Conservation (phyloP, 2,113 vertebrate species). For the Neogobius melanostomus region DNA sequence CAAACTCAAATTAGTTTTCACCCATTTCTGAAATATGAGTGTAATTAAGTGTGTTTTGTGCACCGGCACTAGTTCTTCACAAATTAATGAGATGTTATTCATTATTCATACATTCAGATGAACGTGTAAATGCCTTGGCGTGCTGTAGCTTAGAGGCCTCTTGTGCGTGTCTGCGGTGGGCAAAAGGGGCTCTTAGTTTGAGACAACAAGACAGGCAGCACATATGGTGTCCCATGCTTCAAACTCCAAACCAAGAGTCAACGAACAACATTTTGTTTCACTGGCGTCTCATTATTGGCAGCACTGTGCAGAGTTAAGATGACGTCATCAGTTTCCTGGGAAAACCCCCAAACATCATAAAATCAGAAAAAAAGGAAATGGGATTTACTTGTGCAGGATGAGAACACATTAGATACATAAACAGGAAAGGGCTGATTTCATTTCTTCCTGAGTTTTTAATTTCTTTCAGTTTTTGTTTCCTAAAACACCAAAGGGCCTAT, state of each 20-base stretch:
- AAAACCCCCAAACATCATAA: slow-evolving; percentile 17
- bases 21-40: slow-evolving; percentile 75
- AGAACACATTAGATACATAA: too few species aligned
- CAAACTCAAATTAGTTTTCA: slow-evolving; percentile 74
- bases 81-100: slow-evolving; percentile 71
- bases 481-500: too few species aligned
- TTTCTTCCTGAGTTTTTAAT: too few species aligned
- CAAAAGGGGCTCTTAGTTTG: slow-evolving; percentile 21
- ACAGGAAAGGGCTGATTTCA: too few species aligned
- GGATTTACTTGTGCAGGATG: slow-evolving; percentile 2
- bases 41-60: slow-evolving; percentile 72
- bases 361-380: neutral
- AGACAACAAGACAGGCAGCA: slow-evolving; percentile 13
- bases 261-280: too few species aligned
- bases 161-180: slow-evolving; percentile 27
- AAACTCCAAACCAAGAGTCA: too few species aligned
- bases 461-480: too few species aligned
- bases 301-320: slow-evolving; percentile 3
- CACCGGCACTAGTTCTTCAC: slow-evolving; percentile 58
- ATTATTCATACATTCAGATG: slow-evolving; percentile 74
- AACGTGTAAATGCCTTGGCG: slow-evolving; percentile 66
- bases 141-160: slow-evolving; percentile 43
- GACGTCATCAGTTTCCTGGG: slow-evolving; percentile 20
- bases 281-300: neutral
- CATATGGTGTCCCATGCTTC: neutral